phyloP scores from a whole-genome alignment of 2,113 vertebrate species.

The Butorides virescens region DNA sequence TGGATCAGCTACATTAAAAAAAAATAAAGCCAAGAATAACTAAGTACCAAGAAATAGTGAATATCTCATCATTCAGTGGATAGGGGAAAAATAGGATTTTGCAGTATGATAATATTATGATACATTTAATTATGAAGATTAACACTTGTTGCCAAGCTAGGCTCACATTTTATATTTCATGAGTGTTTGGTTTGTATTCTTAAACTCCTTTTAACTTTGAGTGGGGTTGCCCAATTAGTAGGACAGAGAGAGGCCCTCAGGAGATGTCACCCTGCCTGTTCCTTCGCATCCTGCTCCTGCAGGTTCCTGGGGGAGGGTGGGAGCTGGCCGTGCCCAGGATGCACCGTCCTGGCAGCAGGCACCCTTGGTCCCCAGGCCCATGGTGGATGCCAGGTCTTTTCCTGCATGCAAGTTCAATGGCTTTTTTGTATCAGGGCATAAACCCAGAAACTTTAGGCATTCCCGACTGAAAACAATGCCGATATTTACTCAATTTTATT shows the following conservation, averaged over 20 bases:
- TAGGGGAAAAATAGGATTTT: neutral
- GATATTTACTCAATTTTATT: neutral
- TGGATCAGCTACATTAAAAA: neutral
- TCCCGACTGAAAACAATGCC: neutral
- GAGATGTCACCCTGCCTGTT: neutral
- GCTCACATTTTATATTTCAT: neutral
- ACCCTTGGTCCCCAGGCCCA: rapidly evolving
- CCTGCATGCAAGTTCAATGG: rapidly evolving
- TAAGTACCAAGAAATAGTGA: neutral
- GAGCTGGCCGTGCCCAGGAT: neutral
- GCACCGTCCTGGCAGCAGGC: rapidly evolving
- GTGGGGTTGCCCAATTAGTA: neutral
- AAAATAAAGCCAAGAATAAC: neutral
- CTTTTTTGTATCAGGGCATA: neutral
- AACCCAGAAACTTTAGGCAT: neutral
- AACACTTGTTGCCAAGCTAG: neutral
- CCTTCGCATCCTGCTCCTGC: neutral
- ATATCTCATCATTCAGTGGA: neutral
- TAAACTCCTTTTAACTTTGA: neutral
- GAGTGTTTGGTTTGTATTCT: neutral
- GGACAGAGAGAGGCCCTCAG: neutral
- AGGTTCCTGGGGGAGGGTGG: neutral
- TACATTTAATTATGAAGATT: neutral
- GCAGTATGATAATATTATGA: neutral
- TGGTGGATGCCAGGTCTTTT: neutral